A percentile compares a stretch with the other conserved stretches of the same genome.
Conservation (phyloP, 2,888 invertebrate genomes). For the Allacma fusca region DNA sequence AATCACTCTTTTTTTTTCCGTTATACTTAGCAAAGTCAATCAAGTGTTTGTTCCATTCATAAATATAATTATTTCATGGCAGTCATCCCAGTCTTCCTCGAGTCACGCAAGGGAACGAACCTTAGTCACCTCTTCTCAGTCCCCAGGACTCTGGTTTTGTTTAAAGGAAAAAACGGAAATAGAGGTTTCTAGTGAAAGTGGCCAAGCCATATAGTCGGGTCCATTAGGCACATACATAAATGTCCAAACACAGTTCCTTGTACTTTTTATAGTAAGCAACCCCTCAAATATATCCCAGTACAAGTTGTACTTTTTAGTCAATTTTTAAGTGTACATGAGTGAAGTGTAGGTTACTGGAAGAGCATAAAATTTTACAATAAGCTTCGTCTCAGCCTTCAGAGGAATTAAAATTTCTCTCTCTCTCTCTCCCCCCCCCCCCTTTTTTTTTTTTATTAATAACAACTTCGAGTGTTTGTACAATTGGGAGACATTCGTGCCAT, state of each 20-base stretch:
- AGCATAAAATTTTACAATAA: no score
- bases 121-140: not conserved
- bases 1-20: slow-evolving; percentile 14
- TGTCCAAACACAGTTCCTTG: not conserved
- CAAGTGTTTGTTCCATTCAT: not conserved
- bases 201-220: not conserved
- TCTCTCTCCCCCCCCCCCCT: no score
- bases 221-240: not conserved
- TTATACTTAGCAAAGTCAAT: slow-evolving; percentile 10
- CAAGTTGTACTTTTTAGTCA: no score
- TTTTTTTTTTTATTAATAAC: no score
- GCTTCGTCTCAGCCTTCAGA: no score
- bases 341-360: no score
- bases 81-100: not conserved
- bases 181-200: slow-evolving; percentile 14
- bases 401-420: no score
- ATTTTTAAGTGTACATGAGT: no score
- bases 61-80: not conserved
- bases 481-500: no score
- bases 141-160: not conserved
- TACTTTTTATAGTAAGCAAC: no score
- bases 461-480: no score
- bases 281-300: no score
- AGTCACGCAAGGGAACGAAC: not conserved
- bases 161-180: not conserved